Conservation (phyloP, 2,113 vertebrate genomes). For the Brienomyrus brachyistius region DNA sequence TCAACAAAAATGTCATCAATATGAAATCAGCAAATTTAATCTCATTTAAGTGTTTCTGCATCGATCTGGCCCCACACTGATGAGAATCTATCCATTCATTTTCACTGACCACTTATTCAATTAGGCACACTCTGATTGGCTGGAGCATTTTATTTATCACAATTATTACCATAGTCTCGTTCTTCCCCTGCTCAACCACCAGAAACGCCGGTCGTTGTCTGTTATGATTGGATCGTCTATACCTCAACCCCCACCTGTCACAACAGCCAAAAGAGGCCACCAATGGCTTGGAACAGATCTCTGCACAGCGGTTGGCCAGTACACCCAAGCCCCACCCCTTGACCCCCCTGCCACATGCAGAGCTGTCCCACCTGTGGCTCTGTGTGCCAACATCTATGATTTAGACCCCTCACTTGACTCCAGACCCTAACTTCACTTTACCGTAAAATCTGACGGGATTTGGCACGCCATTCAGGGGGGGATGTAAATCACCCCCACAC, state of each 20-base stretch:
- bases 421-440: neutral
- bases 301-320: neutral
- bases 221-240: neutral
- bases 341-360: neutral
- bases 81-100: neutral
- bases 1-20: neutral
- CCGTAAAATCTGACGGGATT: neutral
- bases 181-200: neutral
- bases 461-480: neutral
- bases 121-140: neutral
- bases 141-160: neutral
- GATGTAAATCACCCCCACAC: neutral
- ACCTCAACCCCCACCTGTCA: neutral
- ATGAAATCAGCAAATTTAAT: neutral
- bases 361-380: neutral
- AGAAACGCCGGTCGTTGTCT: neutral
- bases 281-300: neutral
- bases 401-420: neutral
- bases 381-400: neutral
- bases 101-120: neutral
- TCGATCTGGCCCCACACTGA: neutral
- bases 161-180: neutral
- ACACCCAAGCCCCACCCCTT: neutral
- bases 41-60: neutral
- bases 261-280: neutral